Evolutionary conservation across 1,140 invertebrate species (phyloP).

Genomic region (Cylas formicarius): DNA sequence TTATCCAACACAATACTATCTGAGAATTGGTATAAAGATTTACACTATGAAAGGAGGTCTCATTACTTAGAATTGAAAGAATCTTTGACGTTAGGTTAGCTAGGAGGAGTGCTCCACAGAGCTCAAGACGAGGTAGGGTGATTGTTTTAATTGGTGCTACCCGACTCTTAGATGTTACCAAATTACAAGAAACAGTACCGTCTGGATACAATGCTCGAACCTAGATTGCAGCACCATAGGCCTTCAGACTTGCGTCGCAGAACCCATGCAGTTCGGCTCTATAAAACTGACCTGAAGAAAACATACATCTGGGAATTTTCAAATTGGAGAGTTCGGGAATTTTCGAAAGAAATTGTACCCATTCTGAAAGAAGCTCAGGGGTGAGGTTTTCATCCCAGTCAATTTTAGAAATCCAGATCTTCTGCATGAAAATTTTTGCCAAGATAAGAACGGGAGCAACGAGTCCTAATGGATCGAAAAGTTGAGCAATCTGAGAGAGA

Average conservation of each 20-base stretch:
- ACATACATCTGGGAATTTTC: too few species aligned
- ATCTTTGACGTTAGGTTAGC: slow-evolving; percentile 4
- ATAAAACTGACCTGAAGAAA: too few species aligned
- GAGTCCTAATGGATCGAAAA: slow-evolving; percentile 17
- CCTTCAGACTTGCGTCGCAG: slow-evolving; percentile 2
- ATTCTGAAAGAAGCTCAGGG: slow-evolving; percentile 1
- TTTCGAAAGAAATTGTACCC: slow-evolving; percentile 1
- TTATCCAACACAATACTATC: slow-evolving; percentile 9
- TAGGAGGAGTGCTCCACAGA: slow-evolving; percentile 2
- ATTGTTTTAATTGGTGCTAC: slow-evolving; percentile 4
- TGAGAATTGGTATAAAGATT: slow-evolving; percentile 9
- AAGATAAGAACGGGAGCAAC: slow-evolving; percentile 7
- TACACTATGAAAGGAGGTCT: neutral
- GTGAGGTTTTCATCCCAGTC: slow-evolving; percentile 13
- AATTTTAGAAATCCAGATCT: slow-evolving; percentile 11
- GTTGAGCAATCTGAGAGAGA: slow-evolving; percentile 13
- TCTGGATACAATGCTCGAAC: slow-evolving; percentile 2
- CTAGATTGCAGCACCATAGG: slow-evolving; percentile 6
- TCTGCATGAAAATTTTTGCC: slow-evolving; percentile 19
- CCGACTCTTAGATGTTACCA: slow-evolving; percentile 5
- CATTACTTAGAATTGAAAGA: too few species aligned
- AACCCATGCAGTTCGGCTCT: too few species aligned
- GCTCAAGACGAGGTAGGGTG: slow-evolving; percentile 4
- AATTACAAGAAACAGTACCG: slow-evolving; percentile 6
- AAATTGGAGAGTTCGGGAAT: too few species aligned